Conservation (phyloP, 2,797 vertebrate genomes). For the Pitangus sulphuratus region DNA sequence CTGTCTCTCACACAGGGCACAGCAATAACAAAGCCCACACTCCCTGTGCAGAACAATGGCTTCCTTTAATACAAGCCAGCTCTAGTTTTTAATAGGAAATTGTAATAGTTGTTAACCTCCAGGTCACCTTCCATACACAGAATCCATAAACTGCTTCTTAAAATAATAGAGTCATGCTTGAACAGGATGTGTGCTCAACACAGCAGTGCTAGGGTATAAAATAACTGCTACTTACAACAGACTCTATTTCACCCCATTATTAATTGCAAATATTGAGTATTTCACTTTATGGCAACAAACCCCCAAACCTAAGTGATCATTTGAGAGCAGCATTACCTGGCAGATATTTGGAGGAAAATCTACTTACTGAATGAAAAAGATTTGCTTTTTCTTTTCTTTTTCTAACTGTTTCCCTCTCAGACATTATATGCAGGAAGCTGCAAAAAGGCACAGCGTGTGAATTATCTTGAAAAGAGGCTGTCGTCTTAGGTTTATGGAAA, state of each 20-base stretch:
- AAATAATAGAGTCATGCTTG: neutral
- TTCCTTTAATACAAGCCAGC: slow-evolving; percentile 10
- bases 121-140: neutral
- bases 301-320: neutral
- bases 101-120: slow-evolving; percentile 27
- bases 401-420: neutral
- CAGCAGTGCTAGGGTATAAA: neutral
- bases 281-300: neutral
- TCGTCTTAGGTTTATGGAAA: slow-evolving; percentile 39
- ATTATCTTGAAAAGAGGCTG: slow-evolving; percentile 55
- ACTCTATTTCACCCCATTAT: neutral
- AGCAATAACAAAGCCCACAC: neutral
- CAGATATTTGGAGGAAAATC: neutral
- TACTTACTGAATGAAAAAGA: neutral
- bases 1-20: neutral
- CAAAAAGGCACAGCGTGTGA: slow-evolving; percentile 18
- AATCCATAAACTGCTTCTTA: neutral
- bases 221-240: neutral
- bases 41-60: neutral
- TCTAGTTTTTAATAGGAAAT: slow-evolving; percentile 11
- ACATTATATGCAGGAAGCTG: neutral
- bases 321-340: neutral
- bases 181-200: neutral
- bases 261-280: neutral
- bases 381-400: neutral